Evolutionary conservation across 2,797 vertebrate genomes (phyloP), one percentile per base, ranked within the genome.

Genomic region (Allochrocebus solatus): DNA sequence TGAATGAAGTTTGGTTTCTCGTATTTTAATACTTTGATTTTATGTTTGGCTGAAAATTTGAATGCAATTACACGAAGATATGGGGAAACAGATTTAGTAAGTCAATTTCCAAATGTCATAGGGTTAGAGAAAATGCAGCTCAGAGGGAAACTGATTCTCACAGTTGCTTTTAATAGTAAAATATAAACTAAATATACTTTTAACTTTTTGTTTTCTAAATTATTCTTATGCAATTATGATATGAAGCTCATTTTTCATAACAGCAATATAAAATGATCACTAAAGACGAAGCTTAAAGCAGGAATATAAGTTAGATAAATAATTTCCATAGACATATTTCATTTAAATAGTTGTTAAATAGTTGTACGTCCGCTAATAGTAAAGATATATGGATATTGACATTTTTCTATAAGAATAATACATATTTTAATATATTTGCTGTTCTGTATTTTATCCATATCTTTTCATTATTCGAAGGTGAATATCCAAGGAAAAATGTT

Each of bases 81-180:
- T 80, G 33, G 14, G 0, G 24, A 72, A 14, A 28, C 41, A 64
- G n/a, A 70, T 79, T 93, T 89, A 84, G 19, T 41, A 84, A 30
- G 7, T 8, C 36, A 67, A 39, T 43, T 76, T 53, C 6, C 36
- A 84, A 79, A 79, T 92, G 55, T 79, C 5, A 53, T 5, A 1
- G 8, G 11, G 5, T 22, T 55, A 55, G 1, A 1, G 9, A 8
- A 4, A n/a, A 80, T 57, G 0, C 2, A 59, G 5, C 2, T 50
- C 28, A 46, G 8, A 48, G 3, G 28, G 43, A 48, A 2, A 28
- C 2, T 11, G 14, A n/a, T 19, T 48, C 24, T 86, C 43, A 33
- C 30, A 5, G 13, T 92, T 70, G 1, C 6, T 79, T 94, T 90
- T 11, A 33, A 74, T 36, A 83, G 36, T 61, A 88, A 61, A 43